Base-by-base conservation (phyloP, 2,888 invertebrate genomes). In the Emmelina monodactyla region DNA sequence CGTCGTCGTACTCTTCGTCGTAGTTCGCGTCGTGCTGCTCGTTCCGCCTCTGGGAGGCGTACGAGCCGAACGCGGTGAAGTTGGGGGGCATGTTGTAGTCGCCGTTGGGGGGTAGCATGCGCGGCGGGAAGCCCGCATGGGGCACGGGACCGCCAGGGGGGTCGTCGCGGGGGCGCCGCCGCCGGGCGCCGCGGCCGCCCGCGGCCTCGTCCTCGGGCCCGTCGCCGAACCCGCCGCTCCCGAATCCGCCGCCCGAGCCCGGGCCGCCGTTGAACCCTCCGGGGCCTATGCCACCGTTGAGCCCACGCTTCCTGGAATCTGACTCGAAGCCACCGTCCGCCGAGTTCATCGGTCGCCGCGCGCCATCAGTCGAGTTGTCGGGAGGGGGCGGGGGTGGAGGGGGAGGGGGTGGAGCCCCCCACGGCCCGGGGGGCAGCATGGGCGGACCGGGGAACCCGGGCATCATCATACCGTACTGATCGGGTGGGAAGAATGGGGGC, bases 31-130 rank as follows among this genome's bases (percentile, higher is more conserved):
- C 45, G 41, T 49, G 48, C 35, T 48, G 41, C 22, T 50, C 55
- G 45, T 62, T 67, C 45, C 60, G 70, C 42, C 51, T 62, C 49
- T 66, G 69, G 35, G 62, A 47, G 33, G 69, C 67, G 38, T 79
- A 79, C 4, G 78, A 72, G 39, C 78, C 78, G 39, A 76, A 78
- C 15, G 76, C 78, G 22, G 75, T 78, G 50, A 79, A 78, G 49
- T 78, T 79, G 9, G 78, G 71, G 33, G 61, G 69, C 15, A 59
- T 49, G 44, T 58, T 54, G 42, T 66, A 64, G 33, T 49, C 54
- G 39, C 52, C 54, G 43, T 61, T 61, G 49, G 60, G 68, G 31
- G 75, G 75, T 33, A 76, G 67, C 65, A 75, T 58, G 65, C 75
- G 73, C 68, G 75, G 75, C 67, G 68, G 44, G 22, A 58, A 69